Percentiles rank a stretch among this genome's conserved stretches.
Conservation (phyloP, 2,113 vertebrate species). For the Chaetodon trifascialis region DNA sequence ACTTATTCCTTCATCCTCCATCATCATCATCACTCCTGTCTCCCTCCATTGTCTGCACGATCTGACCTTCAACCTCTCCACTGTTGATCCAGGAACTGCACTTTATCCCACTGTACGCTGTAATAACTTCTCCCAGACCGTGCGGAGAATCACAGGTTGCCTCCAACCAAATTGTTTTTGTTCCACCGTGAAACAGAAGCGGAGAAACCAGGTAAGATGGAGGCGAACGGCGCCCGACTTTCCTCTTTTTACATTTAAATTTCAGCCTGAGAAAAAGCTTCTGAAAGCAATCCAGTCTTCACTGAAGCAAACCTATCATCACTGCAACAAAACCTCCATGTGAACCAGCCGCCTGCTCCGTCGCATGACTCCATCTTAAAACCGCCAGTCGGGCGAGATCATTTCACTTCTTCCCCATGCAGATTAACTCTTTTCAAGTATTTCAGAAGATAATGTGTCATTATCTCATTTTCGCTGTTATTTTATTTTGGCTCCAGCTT, state of each 20-base stretch:
- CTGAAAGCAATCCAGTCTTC: slow-evolving; percentile 11
- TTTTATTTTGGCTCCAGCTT: slow-evolving; percentile 1
- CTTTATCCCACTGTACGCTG: neutral
- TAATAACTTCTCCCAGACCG: neutral
- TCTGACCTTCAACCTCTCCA: slow-evolving; percentile 7
- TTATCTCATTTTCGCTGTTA: slow-evolving; percentile 6
- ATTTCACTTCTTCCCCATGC: slow-evolving; percentile 15
- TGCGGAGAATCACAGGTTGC: neutral
- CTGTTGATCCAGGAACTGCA: neutral
- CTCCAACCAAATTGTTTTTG: slow-evolving; percentile 2
- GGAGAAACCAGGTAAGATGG: neutral
- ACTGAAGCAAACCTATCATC: slow-evolving; percentile 32
- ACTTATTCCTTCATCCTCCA: neutral
- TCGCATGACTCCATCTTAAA: slow-evolving; percentile 9
- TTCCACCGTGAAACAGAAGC: neutral
- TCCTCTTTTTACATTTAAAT: slow-evolving; percentile 8
- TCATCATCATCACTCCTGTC: neutral
- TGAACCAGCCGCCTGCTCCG: neutral
- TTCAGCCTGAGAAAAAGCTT: slow-evolving; percentile 11
- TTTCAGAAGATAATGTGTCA: slow-evolving; percentile 25
- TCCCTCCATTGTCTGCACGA: neutral
- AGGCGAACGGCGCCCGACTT: neutral
- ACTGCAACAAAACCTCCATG: slow-evolving; percentile 5
- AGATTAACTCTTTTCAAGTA: slow-evolving; percentile 25
- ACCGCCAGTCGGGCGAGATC: neutral